Evolutionary conservation across 2,888 invertebrate species (phyloP).

Genomic region (Orthosia incerta): DNA sequence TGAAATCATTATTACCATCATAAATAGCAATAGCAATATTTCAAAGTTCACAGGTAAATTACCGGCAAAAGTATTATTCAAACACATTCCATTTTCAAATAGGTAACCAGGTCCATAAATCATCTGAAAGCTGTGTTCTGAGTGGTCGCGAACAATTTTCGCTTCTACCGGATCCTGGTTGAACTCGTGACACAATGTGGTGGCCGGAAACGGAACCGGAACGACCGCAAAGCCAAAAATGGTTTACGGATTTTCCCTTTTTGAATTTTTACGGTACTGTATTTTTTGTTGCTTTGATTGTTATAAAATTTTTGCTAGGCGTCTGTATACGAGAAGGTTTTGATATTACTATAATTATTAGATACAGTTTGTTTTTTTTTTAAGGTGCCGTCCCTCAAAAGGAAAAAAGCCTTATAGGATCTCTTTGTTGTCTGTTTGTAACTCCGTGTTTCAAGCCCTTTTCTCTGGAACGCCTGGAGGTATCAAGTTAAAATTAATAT

Average conservation of each 20-base stretch:
- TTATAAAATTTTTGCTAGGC: background rate
- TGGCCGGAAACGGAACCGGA: conserved; percentile 49
- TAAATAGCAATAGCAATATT: background rate
- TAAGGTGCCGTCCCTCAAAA: too few species aligned
- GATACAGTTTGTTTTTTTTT: too few species aligned
- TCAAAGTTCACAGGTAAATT: conserved; percentile 2
- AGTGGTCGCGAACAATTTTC: conserved; percentile 29
- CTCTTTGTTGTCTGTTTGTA: too few species aligned
- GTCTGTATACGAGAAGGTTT: too few species aligned
- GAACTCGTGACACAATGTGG: conserved; percentile 35
- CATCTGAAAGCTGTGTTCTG: conserved; percentile 28
- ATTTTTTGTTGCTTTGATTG: conserved; percentile 9
- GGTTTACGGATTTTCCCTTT: conserved; percentile 27
- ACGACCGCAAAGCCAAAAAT: conserved; percentile 8
- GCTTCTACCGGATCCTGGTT: conserved; percentile 14
- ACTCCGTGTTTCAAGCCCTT: too few species aligned
- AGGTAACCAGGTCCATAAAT: conserved; percentile 40
- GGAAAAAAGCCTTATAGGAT: too few species aligned
- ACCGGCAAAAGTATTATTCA: background rate
- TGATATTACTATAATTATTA: background rate
- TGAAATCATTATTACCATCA: too few species aligned
- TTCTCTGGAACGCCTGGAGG: too few species aligned
- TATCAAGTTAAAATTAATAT: too few species aligned
- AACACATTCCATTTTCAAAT: conserved; percentile 10
- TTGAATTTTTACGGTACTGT: conserved; percentile 8